phyloP scores from a whole-genome alignment of 2,797 vertebrate species.

The Rhincodon typus region DNA sequence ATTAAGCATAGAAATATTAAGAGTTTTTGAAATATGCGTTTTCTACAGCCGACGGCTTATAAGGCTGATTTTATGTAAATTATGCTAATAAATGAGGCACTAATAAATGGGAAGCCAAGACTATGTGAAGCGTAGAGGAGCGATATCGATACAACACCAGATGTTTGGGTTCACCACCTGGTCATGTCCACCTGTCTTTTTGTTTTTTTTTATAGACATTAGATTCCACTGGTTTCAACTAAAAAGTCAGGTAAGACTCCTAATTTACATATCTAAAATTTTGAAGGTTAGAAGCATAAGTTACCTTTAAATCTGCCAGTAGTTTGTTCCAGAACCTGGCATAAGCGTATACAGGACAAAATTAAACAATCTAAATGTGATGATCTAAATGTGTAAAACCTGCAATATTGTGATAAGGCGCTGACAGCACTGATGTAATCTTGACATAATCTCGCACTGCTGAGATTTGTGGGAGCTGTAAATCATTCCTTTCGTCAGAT shows the following conservation, averaged over 20 bases:
- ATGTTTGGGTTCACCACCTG: background rate
- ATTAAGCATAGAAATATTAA: background rate
- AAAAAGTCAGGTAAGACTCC: background rate
- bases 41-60: background rate
- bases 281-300: background rate
- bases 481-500: background rate
- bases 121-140: background rate
- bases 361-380: constrained; percentile 6
- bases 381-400: background rate
- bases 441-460: background rate
- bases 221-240: background rate
- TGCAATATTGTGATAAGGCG: constrained; percentile 31
- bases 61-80: background rate
- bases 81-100: background rate
- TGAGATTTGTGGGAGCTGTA: background rate
- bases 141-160: background rate
- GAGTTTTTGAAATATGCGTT: background rate
- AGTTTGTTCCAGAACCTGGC: background rate
- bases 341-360: background rate
- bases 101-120: background rate
- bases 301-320: background rate
- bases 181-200: background rate
- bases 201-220: background rate
- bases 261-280: background rate
- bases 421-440: constrained; percentile 22